A percentile compares a stretch with the other conserved stretches of the same genome.
Conservation (phyloP, 2,888 invertebrate species). For the Odontomyia ornata region DNA sequence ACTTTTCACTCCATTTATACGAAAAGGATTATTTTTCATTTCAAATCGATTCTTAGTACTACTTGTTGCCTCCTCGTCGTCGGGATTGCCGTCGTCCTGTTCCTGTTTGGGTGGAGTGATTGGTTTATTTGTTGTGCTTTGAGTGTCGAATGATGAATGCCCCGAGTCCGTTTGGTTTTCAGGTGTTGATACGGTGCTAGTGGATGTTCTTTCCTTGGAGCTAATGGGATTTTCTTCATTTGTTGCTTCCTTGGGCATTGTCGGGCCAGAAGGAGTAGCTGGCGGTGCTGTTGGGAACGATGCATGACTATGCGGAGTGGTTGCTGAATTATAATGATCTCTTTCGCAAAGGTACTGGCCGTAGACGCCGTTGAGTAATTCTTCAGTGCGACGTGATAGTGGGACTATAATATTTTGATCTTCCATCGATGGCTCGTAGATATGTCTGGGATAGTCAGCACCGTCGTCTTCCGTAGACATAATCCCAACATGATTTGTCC, state of each 20-base stretch:
- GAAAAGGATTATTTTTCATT: constrained; percentile 54
- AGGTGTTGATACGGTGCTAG: not conserved
- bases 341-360: constrained; percentile 64
- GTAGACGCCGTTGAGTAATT: constrained; percentile 69
- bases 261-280: not conserved
- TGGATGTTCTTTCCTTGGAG: not conserved
- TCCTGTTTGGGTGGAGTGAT: constrained; percentile 44
- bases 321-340: constrained; percentile 52
- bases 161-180: constrained; percentile 54
- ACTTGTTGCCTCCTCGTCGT: constrained; percentile 16
- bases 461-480: constrained; percentile 66
- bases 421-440: constrained; percentile 52
- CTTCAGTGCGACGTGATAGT: constrained; percentile 71
- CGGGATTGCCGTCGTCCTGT: not conserved
- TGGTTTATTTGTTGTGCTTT: constrained; percentile 52
- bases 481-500: constrained; percentile 82
- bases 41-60: constrained; percentile 34
- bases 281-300: constrained; percentile 52
- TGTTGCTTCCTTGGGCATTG: not conserved
- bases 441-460: constrained; percentile 54
- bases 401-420: constrained; percentile 70
- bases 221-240: not conserved
- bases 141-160: constrained; percentile 54
- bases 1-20: constrained; percentile 50
- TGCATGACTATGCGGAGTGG: constrained; percentile 53